These are phyloP conservation scores for Poeciliopsis prolifica DNA, from an alignment of 2,113 vertebrate species.

Conservation along the genomic window DNA sequence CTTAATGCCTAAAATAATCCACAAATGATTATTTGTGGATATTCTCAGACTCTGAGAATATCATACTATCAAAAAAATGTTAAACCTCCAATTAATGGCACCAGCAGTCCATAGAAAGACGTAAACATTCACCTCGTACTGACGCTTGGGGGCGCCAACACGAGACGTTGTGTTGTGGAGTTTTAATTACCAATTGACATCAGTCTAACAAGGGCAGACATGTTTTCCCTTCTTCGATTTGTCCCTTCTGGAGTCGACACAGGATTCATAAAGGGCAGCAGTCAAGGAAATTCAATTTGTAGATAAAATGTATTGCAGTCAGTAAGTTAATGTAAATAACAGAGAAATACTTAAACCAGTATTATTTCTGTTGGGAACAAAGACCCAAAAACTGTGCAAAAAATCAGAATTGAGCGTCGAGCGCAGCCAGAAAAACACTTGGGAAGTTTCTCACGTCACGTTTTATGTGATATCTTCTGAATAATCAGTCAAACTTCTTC, in stretches of 20 bases:
- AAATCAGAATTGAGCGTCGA: no score
- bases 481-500: background rate
- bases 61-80: no score
- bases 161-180: background rate
- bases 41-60: background rate
- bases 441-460: no score
- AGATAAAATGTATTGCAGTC: no score
- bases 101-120: no score
- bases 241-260: background rate
- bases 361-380: no score
- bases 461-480: background rate
- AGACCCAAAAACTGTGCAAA: no score
- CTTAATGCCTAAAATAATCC: background rate
- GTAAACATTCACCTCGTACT: background rate
- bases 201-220: background rate
- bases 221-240: background rate
- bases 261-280: background rate
- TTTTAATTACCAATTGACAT: background rate
- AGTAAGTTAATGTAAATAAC: no score
- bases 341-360: no score
- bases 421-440: no score
- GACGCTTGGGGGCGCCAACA: conserved; percentile 3
- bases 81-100: background rate
- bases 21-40: background rate
- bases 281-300: background rate